Evolutionary conservation across 1,140 invertebrate genomes (phyloP), one percentile per base, ranked within the genome.

Genomic region (Dysdera silvatica): DNA sequence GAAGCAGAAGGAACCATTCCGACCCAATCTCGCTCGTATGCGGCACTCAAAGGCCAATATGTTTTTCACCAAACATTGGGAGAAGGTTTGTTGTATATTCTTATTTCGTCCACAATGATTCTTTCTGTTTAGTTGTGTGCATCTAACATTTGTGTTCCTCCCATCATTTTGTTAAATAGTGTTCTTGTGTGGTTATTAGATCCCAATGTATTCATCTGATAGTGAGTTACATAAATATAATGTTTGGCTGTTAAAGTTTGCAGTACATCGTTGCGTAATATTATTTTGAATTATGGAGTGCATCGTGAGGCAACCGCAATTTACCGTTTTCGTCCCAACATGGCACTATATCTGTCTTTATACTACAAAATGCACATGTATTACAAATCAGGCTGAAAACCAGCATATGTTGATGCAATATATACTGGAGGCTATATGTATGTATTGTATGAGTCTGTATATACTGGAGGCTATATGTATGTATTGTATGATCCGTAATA

Each of bases 1-100:
- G n/a, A n/a, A n/a, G n/a, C n/a, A n/a, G 10, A 28, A 55, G 2
- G 16, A 35, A 64, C 7, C 7, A 64, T 64, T 54, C 61, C 61
- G 12, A 33, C 47, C 40, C 57, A 64, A 28, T 24, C 47, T 5
- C 52, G 47, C 28, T 35, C 35, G 7, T 58, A 57, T 45, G 59
- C 57, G 18, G 67, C 69, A 18, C 76, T 86, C 28, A 83, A 83
- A 57, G 82, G 82, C 59, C 74, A 81, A 16, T 89, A 88, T 71
- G 82, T 85, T 55, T 70, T 87, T 16, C 82, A 87, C 65, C 85
- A 87, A 73, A 89, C 86, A 3, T 83, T 87, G 67, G 85, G 85
- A 8, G 82, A 82, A 67, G 83, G 69, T 67, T 62, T 56, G 41
- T 67, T 18, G 41, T 66, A 20, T 1, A n/a, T 48, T 51, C 6